Conservation (phyloP, 1,140 invertebrate species). For the Eurosta solidaginis region DNA sequence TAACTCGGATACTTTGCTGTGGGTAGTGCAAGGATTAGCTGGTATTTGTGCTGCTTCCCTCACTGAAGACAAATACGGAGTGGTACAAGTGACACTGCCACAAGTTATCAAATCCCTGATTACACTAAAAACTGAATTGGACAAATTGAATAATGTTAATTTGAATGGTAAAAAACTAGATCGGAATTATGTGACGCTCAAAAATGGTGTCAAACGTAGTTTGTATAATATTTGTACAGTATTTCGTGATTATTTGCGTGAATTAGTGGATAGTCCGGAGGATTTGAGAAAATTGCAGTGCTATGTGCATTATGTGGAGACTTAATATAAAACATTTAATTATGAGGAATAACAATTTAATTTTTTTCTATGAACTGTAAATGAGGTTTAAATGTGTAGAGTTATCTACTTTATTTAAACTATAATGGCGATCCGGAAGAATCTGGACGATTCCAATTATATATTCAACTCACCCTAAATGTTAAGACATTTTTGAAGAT, state of each 20-base stretch:
- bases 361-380: background rate
- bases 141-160: slow-evolving; percentile 72
- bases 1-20: slow-evolving; percentile 71
- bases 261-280: slow-evolving; percentile 66
- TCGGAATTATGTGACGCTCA: slow-evolving; percentile 65
- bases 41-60: slow-evolving; percentile 70
- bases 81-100: slow-evolving; percentile 77
- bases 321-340: background rate
- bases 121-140: slow-evolving; percentile 70
- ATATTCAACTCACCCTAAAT: no score
- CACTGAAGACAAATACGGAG: slow-evolving; percentile 76
- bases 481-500: no score
- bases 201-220: slow-evolving; percentile 70
- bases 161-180: slow-evolving; percentile 66
- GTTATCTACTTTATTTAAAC: no score
- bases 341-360: no score
- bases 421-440: no score
- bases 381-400: background rate
- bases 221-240: slow-evolving; percentile 74
- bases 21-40: slow-evolving; percentile 72
- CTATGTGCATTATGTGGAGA: slow-evolving; percentile 62
- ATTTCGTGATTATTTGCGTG: slow-evolving; percentile 71
- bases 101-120: slow-evolving; percentile 70
- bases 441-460: no score
- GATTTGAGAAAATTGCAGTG: slow-evolving; percentile 61